These are phyloP conservation scores for Lytechinus pictus DNA, from an alignment of 35 echinoderm and acorn worm genomes.

Conservation along the genomic window DNA sequence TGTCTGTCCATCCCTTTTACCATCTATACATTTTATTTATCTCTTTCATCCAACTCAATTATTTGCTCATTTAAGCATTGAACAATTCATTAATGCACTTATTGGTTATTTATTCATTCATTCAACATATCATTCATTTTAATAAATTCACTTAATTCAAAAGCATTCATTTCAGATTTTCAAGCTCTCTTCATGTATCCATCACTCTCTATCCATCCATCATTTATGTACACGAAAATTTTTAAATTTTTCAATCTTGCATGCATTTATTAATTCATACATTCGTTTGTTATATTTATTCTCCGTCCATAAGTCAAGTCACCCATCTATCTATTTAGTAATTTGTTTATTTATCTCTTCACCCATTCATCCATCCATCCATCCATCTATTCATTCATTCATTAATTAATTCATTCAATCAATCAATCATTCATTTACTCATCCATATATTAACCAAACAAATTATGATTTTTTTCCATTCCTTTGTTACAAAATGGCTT, in stretches of 20 bases:
- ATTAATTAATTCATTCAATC: not conserved
- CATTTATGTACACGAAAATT: too few species aligned
- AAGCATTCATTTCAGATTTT: too few species aligned
- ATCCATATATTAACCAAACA: not conserved
- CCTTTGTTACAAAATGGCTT: slow-evolving; percentile 4
- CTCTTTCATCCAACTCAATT: not conserved
- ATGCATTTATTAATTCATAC: not conserved
- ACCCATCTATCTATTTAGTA: not conserved
- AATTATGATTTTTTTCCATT: not conserved
- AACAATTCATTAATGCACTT: not conserved
- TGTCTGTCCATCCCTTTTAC: too few species aligned
- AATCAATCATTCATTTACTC: not conserved
- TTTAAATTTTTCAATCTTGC: too few species aligned
- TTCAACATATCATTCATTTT: not conserved
- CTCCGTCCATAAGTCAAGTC: not conserved
- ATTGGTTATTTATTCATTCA: not conserved
- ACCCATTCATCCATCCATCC: not conserved
- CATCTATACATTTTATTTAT: not conserved
- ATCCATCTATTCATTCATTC: not conserved
- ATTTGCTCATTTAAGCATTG: too few species aligned
- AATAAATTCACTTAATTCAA: too few species aligned
- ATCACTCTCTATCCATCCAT: too few species aligned
- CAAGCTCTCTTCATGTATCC: too few species aligned
- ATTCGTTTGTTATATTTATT: not conserved
- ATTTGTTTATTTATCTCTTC: too few species aligned